A percentile compares a stretch with the other conserved stretches of the same genome.
Conservation (phyloP, 1,140 invertebrate species). For the Gryllus bimaculatus region DNA sequence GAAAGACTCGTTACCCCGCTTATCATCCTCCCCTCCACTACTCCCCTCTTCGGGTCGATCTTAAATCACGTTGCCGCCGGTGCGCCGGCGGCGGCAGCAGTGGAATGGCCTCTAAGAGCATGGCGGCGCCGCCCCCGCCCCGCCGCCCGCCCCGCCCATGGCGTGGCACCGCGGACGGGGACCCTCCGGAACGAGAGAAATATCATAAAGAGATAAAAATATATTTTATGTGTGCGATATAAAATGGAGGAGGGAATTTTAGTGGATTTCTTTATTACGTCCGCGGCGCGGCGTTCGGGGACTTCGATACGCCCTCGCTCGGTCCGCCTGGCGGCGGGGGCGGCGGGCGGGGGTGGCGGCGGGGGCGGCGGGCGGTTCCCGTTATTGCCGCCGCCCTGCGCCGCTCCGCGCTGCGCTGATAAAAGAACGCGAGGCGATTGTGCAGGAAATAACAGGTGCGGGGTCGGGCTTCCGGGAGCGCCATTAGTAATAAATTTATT, state of each 20-base stretch:
- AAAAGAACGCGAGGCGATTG: not conserved
- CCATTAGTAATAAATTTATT: constrained; percentile 6
- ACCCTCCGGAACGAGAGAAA: not conserved
- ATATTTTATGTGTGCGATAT: not conserved
- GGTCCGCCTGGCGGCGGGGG: too few relatives aligned
- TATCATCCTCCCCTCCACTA: not conserved
- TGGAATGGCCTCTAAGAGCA: not conserved
- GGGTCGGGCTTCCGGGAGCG: not conserved
- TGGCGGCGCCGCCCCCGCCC: too few relatives aligned
- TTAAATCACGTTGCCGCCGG: not conserved
- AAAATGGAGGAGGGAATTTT: not conserved
- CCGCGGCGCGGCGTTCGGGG: too few relatives aligned
- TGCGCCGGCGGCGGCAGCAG: too few relatives aligned
- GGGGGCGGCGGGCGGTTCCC: too few relatives aligned
- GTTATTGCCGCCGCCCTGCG: too few relatives aligned
- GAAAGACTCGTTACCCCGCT: too few relatives aligned
- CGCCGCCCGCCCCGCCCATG: not conserved
- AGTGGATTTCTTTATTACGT: not conserved
- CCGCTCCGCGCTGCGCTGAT: not conserved
- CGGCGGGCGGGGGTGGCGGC: too few relatives aligned
- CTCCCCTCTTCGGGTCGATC: not conserved
- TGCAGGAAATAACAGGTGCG: not conserved
- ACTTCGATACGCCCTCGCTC: too few relatives aligned
- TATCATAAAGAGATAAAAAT: constrained; percentile 2
- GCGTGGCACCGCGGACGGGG: not conserved